These are phyloP conservation scores for Venusia cambrica DNA, from an alignment of 2,888 invertebrate genomes.

Conservation along the genomic window DNA sequence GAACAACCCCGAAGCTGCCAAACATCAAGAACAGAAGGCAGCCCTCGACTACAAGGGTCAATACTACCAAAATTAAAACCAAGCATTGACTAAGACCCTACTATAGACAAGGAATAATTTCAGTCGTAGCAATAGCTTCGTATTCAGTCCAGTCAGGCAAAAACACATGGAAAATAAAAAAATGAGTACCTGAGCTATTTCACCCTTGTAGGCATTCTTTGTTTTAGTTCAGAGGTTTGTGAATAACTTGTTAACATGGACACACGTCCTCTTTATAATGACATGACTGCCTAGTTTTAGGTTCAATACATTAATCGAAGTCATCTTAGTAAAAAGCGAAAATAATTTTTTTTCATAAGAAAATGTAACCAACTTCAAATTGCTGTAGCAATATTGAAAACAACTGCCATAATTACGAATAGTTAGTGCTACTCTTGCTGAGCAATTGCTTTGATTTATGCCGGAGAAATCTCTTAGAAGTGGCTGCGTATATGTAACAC, in stretches of 20 bases:
- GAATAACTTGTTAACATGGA: no score
- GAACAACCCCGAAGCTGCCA: slow-evolving; percentile 75
- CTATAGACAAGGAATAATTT: slow-evolving; percentile 15
- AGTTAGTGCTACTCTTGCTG: slow-evolving; percentile 9
- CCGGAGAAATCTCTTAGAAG: not conserved
- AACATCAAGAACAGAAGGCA: slow-evolving; percentile 62
- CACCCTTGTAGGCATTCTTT: no score
- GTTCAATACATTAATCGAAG: slow-evolving; percentile 13
- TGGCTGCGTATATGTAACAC: not conserved
- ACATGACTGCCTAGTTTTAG: slow-evolving; percentile 26
- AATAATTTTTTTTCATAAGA: no score
- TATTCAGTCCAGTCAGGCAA: no score
- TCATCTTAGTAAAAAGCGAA: no score
- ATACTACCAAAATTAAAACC: slow-evolving; percentile 74
- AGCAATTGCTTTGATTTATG: slow-evolving; percentile 9
- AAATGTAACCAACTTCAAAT: no score
- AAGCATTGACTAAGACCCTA: slow-evolving; percentile 13
- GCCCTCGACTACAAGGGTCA: slow-evolving; percentile 83
- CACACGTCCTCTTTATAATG: slow-evolving; percentile 15
- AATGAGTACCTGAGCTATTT: no score
- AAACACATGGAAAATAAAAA: no score
- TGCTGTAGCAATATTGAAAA: slow-evolving; percentile 9
- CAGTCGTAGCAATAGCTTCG: no score
- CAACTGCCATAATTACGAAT: slow-evolving; percentile 22
- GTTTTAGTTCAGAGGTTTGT: no score